Evolutionary conservation across 2,888 invertebrate genomes (phyloP), one percentile per base, ranked within the genome.

Genomic region (Liopterus haemorrhoidalis): DNA sequence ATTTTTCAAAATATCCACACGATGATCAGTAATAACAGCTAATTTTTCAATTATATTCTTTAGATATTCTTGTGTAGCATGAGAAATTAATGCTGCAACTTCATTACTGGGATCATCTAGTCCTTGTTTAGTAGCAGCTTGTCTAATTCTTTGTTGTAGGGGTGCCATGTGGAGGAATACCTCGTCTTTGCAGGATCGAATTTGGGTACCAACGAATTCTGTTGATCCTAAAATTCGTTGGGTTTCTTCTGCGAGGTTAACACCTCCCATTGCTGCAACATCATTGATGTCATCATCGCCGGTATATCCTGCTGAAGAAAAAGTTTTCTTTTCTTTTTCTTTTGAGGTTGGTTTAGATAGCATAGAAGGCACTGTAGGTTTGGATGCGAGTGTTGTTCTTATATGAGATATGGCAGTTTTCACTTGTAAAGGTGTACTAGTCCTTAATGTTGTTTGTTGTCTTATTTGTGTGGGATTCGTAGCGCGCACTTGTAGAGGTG

Each of bases 201-300:
- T 79, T 63, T 83, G 83, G n/a, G 81, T 81, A 12, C 84, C 82
- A 35, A 85, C 81, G 61, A 82, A 79, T 59, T 85, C 84, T 14
- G 83, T 82, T 5, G 82, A 77, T n/a, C 85, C 85, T 49, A 96
- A 75, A 61, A 96, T 96, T 67, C 91, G 82, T 67, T 93, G 93
- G 24, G 89, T 86, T 70, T 97, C 96, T 70, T 97, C 96, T 0
- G 89, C 88, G 59, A 97, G 75, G 71, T 97, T 97, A 42, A 97
- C 96, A 38, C 96, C 96, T 51, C 96, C 96, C 96, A 97, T 96
- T 6, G 96, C 94, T 20, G 96, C 95, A 9, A 97, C 96, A 71
- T 97, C 96, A 63, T 96, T 97, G 60, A 96, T 94, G 66, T 97
- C 95, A 65, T 95, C 95, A 61, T 94, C 93, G 30, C 89, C 91